Base-by-base conservation (phyloP, 2,888 invertebrate species). In the Sarcophaga carnaria region DNA sequence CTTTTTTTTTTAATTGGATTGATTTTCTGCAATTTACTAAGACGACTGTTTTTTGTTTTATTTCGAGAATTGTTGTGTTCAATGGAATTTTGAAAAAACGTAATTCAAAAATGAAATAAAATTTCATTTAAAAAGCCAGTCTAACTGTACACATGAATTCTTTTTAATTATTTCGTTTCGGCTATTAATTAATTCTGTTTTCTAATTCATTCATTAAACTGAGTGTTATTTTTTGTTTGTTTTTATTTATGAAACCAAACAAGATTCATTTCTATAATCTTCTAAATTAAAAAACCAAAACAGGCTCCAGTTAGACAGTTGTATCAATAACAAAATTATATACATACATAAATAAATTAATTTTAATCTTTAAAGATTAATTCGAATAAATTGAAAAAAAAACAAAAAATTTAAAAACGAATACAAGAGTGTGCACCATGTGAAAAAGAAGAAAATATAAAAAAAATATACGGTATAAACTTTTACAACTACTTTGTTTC, bases 381-480 rank as follows among this genome's bases (percentile, higher is more conserved):
- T 67, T 17, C 2, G 17, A 12, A 64, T 22, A 11, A 22, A 67
- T 37, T 37, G 75, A 49, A 78, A 67, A 27, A 79, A 60, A 27
- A 20, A 54, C 0, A 14, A 54, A 54, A 2, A 54, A 54, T 54
- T 54, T 17, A 14, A 62, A 77, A 89, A 90, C 91, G 91, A 93
- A 93, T 93, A 92, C 92, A 92, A 91, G 91, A 91, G 91, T 91
- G 91, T 91, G 92, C 92, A 93, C 90, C 89, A 86, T 88, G 63
- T 72, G 20, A 74, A 47, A 27, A 47, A 71, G 20, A 66, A 83
- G 37, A 37, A 37, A 37, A 10, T 37, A 37, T 37, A 10, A 74
- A 25, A 14, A 54, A 17, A 62, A 69, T 45, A 49, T 27, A 67
- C 69, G 66, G 20, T 74, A 71, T 20, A 85, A 85, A 80, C 83